A percentile compares a stretch with the other conserved stretches of the same genome.
Evolutionary conservation across 2,888 invertebrate species (phyloP).

Genomic region (Dynastes tityus): DNA sequence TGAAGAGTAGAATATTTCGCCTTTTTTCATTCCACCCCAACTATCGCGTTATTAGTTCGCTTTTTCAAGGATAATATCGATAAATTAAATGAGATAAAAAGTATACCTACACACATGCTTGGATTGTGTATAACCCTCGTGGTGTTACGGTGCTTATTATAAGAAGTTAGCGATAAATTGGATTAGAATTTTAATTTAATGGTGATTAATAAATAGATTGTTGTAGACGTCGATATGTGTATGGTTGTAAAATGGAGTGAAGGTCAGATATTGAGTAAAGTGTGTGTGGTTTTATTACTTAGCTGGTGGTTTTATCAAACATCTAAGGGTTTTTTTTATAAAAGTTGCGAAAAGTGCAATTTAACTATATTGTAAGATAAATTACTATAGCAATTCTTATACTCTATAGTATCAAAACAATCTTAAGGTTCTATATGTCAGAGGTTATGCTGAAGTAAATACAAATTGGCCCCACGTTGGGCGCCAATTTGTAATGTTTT

Average conservation of each 20-base stretch:
- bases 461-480: no score
- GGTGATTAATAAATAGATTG: slow-evolving; percentile 27
- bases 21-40: slow-evolving; percentile 14
- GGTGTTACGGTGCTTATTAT: slow-evolving; percentile 29
- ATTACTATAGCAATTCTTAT: no score
- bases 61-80: slow-evolving; percentile 31
- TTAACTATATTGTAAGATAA: no score
- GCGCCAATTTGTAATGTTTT: no score
- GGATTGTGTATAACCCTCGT: neutral
- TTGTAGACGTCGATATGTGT: neutral
- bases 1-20: slow-evolving; percentile 23
- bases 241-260: neutral
- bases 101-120: neutral
- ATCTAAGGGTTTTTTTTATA: no score
- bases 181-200: slow-evolving; percentile 40
- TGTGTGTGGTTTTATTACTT: neutral
- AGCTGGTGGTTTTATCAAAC: neutral
- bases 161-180: slow-evolving; percentile 31
- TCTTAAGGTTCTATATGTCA: no score
- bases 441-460: no score
- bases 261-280: neutral
- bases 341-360: no score
- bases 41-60: slow-evolving; percentile 27
- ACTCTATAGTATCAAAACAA: no score
- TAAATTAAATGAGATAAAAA: slow-evolving; percentile 40